Evolutionary conservation across 2,797 vertebrate species (phyloP).

Genomic region (Argentina silus): DNA sequence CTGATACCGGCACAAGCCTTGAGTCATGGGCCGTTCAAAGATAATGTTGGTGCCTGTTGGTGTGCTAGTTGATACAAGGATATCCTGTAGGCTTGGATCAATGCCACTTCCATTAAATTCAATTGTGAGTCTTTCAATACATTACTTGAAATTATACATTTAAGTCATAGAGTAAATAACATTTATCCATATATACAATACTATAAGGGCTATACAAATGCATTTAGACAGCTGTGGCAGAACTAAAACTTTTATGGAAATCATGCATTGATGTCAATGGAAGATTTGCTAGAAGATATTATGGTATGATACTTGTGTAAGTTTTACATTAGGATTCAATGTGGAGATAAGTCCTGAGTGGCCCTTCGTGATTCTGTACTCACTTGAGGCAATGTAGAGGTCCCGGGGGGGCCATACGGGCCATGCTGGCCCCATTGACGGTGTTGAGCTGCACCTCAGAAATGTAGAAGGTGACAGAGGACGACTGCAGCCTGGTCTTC

Average conservation of each 20-base stretch:
- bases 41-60: neutral
- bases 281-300: too few relatives aligned
- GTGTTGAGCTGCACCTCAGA: slow-evolving; percentile 95
- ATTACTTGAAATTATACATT: too few relatives aligned
- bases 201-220: too few relatives aligned
- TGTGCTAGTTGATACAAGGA: neutral
- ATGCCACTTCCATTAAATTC: neutral
- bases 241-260: too few relatives aligned
- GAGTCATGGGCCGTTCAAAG: too few relatives aligned
- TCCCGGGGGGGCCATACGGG: slow-evolving; percentile 88
- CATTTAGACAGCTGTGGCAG: too few relatives aligned
- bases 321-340: neutral
- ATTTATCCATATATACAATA: too few relatives aligned
- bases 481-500: slow-evolving; percentile 96
- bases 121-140: too few relatives aligned
- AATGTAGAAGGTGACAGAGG: slow-evolving; percentile 91
- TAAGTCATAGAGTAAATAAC: neutral
- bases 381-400: slow-evolving; percentile 97
- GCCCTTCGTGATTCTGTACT: slow-evolving; percentile 42
- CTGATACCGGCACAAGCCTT: too few relatives aligned
- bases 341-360: neutral
- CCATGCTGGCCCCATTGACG: slow-evolving; percentile 87
- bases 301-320: too few relatives aligned
- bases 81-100: neutral
- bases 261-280: too few relatives aligned